These are phyloP conservation scores for Lepus europaeus DNA, from an alignment of 2,113 vertebrate genomes.

Conservation along the genomic window DNA sequence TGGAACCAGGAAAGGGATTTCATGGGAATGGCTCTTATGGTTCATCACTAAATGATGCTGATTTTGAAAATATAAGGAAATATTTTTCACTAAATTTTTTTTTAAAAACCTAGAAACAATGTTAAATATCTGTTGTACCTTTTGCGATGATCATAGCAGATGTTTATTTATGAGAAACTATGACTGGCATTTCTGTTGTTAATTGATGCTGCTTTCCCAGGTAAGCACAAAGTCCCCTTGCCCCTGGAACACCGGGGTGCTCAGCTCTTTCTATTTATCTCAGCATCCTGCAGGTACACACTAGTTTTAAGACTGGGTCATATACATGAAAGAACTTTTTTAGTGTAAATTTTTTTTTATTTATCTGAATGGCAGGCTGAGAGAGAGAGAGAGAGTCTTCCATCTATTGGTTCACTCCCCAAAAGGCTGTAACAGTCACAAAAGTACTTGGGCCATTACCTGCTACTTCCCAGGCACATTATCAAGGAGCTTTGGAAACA, in stretches of 20 bases:
- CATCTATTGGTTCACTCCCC: too few species aligned
- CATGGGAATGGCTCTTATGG: not conserved
- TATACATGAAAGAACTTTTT: too few species aligned
- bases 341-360: too few species aligned
- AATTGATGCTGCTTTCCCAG: not conserved
- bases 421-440: too few species aligned
- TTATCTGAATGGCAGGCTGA: too few species aligned
- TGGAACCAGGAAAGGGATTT: not conserved
- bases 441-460: too few species aligned
- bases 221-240: not conserved
- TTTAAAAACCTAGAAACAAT: conserved; percentile 12
- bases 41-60: not conserved
- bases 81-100: not conserved
- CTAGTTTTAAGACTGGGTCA: not conserved
- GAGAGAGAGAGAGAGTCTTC: too few species aligned
- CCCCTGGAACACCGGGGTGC: not conserved
- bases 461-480: too few species aligned
- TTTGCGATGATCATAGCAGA: not conserved
- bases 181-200: not conserved
- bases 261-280: not conserved
- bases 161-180: not conserved
- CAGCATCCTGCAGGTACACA: not conserved
- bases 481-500: too few species aligned
- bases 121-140: not conserved
- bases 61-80: conserved; percentile 33